Evolutionary conservation across 2,797 vertebrate species (phyloP).

Genomic region (Mus minutoides): DNA sequence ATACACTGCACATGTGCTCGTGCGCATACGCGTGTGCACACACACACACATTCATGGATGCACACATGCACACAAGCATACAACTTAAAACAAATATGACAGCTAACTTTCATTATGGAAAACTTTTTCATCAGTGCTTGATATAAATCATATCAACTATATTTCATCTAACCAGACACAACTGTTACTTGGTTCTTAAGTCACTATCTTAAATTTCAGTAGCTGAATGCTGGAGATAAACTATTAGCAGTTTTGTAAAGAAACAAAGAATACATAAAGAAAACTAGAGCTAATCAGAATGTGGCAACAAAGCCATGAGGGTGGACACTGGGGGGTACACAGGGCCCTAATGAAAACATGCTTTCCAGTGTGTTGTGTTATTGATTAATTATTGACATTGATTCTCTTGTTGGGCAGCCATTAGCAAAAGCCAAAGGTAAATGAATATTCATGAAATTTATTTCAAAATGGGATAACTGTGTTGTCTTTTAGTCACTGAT

Average conservation of each 20-base stretch:
- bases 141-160: conserved; percentile 57
- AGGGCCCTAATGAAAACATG: conserved; percentile 77
- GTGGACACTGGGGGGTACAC: conserved; percentile 64
- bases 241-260: conserved; percentile 53
- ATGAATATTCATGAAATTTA: conserved; percentile 83
- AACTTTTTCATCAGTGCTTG: conserved; percentile 62
- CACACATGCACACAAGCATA: neutral
- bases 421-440: conserved; percentile 77
- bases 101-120: conserved; percentile 45
- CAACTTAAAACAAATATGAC: neutral
- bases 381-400: conserved; percentile 83
- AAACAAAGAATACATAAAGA: conserved; percentile 12
- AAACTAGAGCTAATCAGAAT: conserved; percentile 79
- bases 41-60: too few species aligned
- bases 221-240: conserved; percentile 43
- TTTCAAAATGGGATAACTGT: conserved; percentile 64
- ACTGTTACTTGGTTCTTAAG: conserved; percentile 55
- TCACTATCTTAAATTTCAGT: conserved; percentile 3
- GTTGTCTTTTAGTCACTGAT: conserved; percentile 39
- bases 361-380: conserved; percentile 77
- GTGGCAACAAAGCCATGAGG: conserved; percentile 64
- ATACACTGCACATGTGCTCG: neutral
- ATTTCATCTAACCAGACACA: conserved; percentile 29
- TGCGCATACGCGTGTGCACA: too few species aligned
- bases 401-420: conserved; percentile 70